A percentile compares a stretch with the other conserved stretches of the same genome.
Conservation (phyloP, 2,113 vertebrate species). For the Gopherus flavomarginatus region DNA sequence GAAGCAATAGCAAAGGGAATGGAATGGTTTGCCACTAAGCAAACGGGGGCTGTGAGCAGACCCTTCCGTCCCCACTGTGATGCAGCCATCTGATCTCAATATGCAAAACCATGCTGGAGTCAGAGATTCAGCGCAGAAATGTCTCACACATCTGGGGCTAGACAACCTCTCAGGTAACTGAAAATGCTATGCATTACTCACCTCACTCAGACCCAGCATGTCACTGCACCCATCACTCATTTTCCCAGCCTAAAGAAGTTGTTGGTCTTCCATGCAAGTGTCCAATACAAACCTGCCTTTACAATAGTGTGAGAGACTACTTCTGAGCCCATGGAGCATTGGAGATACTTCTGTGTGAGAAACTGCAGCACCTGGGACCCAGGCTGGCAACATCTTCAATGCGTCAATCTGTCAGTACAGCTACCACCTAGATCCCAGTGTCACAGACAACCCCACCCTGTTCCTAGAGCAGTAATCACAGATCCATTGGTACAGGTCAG, state of each 20-base stretch:
- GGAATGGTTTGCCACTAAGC: neutral
- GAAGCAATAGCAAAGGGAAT: rapidly evolving
- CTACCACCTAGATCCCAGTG: rapidly evolving
- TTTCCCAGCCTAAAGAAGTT: neutral
- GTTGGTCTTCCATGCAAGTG: neutral
- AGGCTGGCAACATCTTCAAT: rapidly evolving
- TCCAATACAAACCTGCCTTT: rapidly evolving
- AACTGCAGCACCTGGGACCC: neutral
- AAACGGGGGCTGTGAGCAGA: neutral
- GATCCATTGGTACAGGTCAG: neutral
- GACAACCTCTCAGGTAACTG: neutral
- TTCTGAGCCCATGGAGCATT: neutral
- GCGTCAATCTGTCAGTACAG: neutral
- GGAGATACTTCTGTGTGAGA: neutral
- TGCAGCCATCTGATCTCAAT: neutral
- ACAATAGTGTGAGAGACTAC: neutral
- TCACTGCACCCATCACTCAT: too few relatives aligned
- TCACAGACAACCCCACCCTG: rapidly evolving
- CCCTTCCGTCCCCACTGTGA: neutral
- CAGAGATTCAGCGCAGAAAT: neutral
- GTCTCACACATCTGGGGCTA: neutral
- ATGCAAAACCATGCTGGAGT: rapidly evolving
- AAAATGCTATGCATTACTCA: too few relatives aligned
- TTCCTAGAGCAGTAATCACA: neutral
- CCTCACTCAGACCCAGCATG: neutral